Evolutionary conservation across 64 coral and sea anemone genomes (phyloP).

Genomic region (Hydrozoanthus tunicans): DNA sequence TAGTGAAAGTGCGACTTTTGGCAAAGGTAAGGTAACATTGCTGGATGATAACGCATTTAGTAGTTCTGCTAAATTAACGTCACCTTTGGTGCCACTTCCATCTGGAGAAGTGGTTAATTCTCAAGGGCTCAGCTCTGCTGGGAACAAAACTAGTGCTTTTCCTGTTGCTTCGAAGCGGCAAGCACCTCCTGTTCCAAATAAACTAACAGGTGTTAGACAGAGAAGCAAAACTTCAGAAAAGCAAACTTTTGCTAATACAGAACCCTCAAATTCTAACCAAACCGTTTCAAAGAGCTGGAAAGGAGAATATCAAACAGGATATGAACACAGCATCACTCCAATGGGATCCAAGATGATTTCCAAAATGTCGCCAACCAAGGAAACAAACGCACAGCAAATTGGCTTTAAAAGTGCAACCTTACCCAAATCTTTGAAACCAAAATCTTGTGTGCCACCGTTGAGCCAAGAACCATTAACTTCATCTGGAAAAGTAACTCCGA

Average conservation of each 20-base stretch:
- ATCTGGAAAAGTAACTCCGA: neutral
- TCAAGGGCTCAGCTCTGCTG: conserved; percentile 15
- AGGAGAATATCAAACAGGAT: neutral
- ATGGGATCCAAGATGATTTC: neutral
- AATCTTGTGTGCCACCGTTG: neutral
- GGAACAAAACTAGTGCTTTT: conserved; percentile 29
- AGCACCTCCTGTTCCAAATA: conserved; percentile 57
- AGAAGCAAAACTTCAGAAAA: conserved; percentile 5
- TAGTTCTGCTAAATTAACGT: conserved; percentile 37
- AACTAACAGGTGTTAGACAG: neutral
- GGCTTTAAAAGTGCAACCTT: conserved; percentile 41
- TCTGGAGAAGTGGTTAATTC: neutral
- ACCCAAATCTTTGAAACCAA: conserved; percentile 39
- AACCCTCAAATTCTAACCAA: neutral
- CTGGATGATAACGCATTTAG: conserved; percentile 36
- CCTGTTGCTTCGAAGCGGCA: conserved; percentile 51
- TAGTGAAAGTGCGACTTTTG: neutral
- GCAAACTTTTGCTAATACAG: neutral
- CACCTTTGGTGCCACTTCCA: conserved; percentile 56
- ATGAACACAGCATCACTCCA: neutral
- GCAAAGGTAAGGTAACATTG: neutral
- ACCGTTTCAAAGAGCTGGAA: neutral
- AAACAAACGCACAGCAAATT: neutral
- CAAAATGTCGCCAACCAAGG: neutral
- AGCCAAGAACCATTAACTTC: neutral